phyloP scores from a whole-genome alignment of 1,140 invertebrate species.

The Panonychus citri region DNA sequence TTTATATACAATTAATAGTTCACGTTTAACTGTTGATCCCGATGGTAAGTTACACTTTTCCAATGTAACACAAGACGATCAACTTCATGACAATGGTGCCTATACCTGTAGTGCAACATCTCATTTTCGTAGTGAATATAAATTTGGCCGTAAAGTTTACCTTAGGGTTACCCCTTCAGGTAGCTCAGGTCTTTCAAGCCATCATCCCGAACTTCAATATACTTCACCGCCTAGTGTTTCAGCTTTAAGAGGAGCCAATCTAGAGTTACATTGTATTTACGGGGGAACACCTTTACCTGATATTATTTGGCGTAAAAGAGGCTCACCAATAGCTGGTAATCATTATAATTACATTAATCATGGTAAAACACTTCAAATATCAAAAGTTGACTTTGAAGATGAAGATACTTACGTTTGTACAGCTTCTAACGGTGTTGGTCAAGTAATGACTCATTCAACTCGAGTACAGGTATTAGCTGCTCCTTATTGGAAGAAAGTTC shows the following conservation, averaged over 20 bases:
- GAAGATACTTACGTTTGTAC: slow-evolving; percentile 63
- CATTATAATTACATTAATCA: slow-evolving; percentile 55
- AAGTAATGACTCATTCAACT: slow-evolving; percentile 57
- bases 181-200: slow-evolving; percentile 38
- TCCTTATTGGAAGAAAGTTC: slow-evolving; percentile 79
- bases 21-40: slow-evolving; percentile 73
- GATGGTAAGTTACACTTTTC: slow-evolving; percentile 84
- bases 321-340: slow-evolving; percentile 27
- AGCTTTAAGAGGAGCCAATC: slow-evolving; percentile 49
- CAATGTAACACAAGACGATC: slow-evolving; percentile 64
- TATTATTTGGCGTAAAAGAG: slow-evolving; percentile 52
- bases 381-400: slow-evolving; percentile 58
- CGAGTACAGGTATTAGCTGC: slow-evolving; percentile 51
- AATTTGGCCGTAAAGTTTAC: slow-evolving; percentile 53
- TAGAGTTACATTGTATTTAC: slow-evolving; percentile 27
- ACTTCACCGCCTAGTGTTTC: slow-evolving; percentile 59
- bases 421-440: slow-evolving; percentile 65
- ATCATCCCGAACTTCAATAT: slow-evolving; percentile 51
- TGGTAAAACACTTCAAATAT: slow-evolving; percentile 71
- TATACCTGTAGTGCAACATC: slow-evolving; percentile 76
- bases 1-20: slow-evolving; percentile 59
- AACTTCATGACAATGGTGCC: slow-evolving; percentile 43
- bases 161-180: slow-evolving; percentile 52
- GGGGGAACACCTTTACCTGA: slow-evolving; percentile 26
- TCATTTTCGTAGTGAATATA: slow-evolving; percentile 41